phyloP scores from a whole-genome alignment of 2,113 vertebrate genomes.

The Peromyscus polionotus region DNA sequence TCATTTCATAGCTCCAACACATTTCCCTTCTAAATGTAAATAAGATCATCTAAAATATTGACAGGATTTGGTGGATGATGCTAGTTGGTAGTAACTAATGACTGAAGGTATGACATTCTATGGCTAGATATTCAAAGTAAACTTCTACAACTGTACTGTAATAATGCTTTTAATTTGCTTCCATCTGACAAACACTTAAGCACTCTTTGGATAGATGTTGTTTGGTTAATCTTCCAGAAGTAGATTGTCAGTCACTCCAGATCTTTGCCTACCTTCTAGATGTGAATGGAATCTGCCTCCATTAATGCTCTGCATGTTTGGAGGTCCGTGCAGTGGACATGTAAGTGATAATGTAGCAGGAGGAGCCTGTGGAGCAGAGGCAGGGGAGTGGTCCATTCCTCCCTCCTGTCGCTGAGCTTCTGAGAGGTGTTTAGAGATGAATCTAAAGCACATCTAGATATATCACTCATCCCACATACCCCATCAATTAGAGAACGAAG shows the following conservation, averaged over 20 bases:
- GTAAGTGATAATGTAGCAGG: neutral
- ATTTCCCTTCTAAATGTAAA: neutral
- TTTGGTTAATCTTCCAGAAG: neutral
- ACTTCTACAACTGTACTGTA: neutral
- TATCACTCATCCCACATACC: neutral
- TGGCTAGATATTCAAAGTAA: slow-evolving; percentile 5
- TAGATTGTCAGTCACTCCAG: neutral
- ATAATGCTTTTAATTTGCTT: slow-evolving; percentile 15
- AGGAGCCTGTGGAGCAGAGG: neutral
- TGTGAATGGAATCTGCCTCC: neutral
- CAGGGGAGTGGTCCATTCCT: neutral
- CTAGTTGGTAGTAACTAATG: neutral
- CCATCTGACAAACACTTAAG: neutral
- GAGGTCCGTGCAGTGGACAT: neutral
- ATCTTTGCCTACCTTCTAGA: neutral
- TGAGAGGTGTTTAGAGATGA: slow-evolving; percentile 3
- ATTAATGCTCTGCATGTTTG: neutral
- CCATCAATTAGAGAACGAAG: neutral
- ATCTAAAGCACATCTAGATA: neutral
- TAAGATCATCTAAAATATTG: slow-evolving; percentile 23
- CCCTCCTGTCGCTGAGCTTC: neutral
- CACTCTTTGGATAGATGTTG: neutral
- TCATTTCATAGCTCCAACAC: neutral
- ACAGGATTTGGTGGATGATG: neutral
- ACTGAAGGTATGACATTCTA: neutral